phyloP scores from a whole-genome alignment of 2,113 vertebrate genomes.

The Gavialis gangeticus region DNA sequence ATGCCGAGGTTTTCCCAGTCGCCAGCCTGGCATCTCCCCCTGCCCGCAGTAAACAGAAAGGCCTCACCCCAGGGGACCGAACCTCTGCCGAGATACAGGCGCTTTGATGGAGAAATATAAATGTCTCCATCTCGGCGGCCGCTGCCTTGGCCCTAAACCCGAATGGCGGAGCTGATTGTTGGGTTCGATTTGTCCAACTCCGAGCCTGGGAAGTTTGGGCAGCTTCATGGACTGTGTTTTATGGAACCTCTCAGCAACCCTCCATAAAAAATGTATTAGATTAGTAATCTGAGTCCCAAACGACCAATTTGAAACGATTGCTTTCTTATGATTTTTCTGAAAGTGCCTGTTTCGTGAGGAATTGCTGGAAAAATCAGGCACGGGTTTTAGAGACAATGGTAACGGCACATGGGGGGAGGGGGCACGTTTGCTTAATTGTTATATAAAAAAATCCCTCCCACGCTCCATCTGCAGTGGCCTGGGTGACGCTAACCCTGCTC shows the following conservation, averaged over 20 bases:
- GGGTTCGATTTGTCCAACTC: conserved; percentile 72
- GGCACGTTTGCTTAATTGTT: conserved; percentile 54
- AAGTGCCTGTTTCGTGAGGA: conserved; percentile 78
- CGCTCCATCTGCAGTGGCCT: background rate
- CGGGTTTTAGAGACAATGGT: conserved; percentile 69
- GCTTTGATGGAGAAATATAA: conserved; percentile 77
- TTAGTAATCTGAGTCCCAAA: conserved; percentile 82
- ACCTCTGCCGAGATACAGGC: conserved; percentile 56
- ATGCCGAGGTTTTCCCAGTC: background rate
- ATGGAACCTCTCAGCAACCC: conserved; percentile 78
- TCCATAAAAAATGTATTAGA: conserved; percentile 82
- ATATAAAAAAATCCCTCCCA: conserved; percentile 22
- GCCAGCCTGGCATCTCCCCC: background rate
- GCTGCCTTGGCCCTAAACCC: conserved; percentile 67
- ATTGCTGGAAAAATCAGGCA: conserved; percentile 73
- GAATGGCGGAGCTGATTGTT: conserved; percentile 73
- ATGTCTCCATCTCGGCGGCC: background rate
- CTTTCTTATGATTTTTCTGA: conserved; percentile 82
- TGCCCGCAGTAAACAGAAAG: background rate
- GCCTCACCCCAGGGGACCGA: conserved; percentile 52
- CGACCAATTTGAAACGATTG: conserved; percentile 80
- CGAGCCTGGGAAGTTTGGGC: conserved; percentile 74
- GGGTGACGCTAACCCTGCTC: too few relatives aligned
- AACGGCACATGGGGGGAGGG: conserved; percentile 52
- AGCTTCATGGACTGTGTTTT: conserved; percentile 77